Evolutionary conservation across 2,888 invertebrate genomes (phyloP), one percentile per base, ranked within the genome.

Genomic region (Caenorhabditis sp.): DNA sequence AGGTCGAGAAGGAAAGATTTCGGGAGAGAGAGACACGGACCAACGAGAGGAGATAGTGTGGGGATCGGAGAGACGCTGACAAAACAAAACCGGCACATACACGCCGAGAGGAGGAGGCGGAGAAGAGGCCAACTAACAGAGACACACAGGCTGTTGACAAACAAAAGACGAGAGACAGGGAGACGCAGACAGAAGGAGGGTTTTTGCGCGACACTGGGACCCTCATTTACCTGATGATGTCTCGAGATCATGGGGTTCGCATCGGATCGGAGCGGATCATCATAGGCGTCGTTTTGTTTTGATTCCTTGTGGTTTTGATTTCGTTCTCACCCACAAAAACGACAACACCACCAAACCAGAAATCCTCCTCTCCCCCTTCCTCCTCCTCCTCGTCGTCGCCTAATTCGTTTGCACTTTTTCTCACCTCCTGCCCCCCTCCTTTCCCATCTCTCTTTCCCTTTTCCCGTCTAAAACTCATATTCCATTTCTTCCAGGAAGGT

Each of bases 391-490:
- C n/a, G n/a, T n/a, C n/a, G n/a, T n/a, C n/a, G n/a, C n/a, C n/a
- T 80, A 80, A 67, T 80, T 80, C 64, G 60, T 67, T 71, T 71
- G 67, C 72, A 72, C 62, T 67, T 55, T 64, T n/a, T 37, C 51
- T 51, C 61, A 18, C 32, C 20, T 44, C 24, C 37, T 60, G 32
- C n/a, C 37, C 64, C 28, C 56, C 56, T 22, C 53, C 37, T 44
- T 22, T 65, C 32, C 51, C 40, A 28, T 22, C 40, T 20, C 50
- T 13, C 40, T 18, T 44, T 20, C 28, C 18, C 32, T 6, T 32
- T 4, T 32, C 4, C 32, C 9, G 9, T 32, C 32, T 32, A 32
- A 9, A 9, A 9, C 32, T 32, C 32, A 32, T 50, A 40, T 62
- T 53, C 18, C 15, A 53, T 32, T 32, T 50, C 58, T 80, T 82